Percentiles rank a stretch among this genome's conserved stretches.
Evolutionary conservation across 2,113 vertebrate species (phyloP).

Genomic region (Anser cygnoides): DNA sequence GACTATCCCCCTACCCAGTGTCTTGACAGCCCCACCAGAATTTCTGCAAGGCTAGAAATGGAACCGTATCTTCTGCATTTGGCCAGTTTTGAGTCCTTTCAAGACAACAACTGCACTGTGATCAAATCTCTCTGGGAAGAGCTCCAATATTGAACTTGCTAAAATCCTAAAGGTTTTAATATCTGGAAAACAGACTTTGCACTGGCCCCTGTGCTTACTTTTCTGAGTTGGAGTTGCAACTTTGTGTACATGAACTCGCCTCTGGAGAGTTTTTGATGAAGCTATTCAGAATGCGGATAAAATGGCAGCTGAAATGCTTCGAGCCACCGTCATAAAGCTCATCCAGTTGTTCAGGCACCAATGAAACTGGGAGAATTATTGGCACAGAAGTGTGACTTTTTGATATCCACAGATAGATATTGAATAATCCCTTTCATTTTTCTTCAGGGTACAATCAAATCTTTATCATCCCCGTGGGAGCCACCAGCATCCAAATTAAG

Average conservation of each 20-base stretch:
- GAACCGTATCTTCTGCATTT: neutral
- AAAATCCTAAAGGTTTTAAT: neutral
- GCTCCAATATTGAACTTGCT: neutral
- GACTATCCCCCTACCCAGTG: neutral
- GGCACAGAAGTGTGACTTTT: neutral
- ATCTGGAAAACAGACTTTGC: neutral
- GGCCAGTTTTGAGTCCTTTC: neutral
- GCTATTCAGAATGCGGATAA: neutral
- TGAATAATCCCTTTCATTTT: neutral
- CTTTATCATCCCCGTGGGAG: conserved; percentile 88
- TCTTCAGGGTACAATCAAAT: conserved; percentile 93
- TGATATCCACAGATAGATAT: neutral
- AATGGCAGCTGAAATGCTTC: neutral
- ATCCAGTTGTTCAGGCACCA: neutral
- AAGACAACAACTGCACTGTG: neutral
- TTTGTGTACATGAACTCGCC: neutral
- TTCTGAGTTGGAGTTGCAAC: neutral
- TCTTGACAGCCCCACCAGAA: neutral
- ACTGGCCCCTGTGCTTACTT: neutral
- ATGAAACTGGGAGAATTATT: neutral
- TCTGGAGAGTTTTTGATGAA: neutral
- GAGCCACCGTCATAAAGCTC: neutral
- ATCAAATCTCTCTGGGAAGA: neutral
- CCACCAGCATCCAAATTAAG: conserved; percentile 88
- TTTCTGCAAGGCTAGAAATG: neutral